Evolutionary conservation across 2,113 vertebrate species (phyloP).

Genomic region (Machaerirhynchus nigripectus): DNA sequence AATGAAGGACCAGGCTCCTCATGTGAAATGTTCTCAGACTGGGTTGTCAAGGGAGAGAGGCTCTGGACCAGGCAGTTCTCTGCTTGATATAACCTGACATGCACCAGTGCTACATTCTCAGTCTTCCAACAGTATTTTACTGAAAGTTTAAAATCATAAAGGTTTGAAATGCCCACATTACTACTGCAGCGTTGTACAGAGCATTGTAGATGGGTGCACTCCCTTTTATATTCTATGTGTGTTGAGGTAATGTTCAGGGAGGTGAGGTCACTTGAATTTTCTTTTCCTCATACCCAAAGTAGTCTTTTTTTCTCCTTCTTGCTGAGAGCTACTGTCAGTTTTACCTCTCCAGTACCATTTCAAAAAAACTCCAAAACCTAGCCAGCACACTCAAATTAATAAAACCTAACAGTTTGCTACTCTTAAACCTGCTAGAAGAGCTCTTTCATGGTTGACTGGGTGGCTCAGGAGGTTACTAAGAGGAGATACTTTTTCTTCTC

Average conservation of each 20-base stretch:
- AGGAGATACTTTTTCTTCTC: slow-evolving; percentile 19
- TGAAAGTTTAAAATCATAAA: neutral
- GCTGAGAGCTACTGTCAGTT: neutral
- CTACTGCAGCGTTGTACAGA: neutral
- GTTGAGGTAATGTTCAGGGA: neutral
- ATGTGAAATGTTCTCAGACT: neutral
- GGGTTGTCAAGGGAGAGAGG: neutral
- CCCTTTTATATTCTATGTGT: neutral
- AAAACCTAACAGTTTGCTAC: neutral
- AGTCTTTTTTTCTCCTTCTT: neutral
- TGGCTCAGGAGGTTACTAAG: slow-evolving; percentile 15
- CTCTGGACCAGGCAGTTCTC: neutral
- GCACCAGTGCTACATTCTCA: neutral
- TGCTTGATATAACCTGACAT: neutral
- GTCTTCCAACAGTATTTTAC: neutral
- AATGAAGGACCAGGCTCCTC: neutral
- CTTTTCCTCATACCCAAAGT: neutral
- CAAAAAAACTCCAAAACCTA: neutral
- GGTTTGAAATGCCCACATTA: neutral
- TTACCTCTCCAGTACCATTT: neutral
- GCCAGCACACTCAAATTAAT: neutral
- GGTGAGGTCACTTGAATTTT: neutral
- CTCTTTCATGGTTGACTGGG: slow-evolving; percentile 31
- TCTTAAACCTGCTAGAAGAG: slow-evolving; percentile 16
- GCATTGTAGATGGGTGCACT: neutral